Base-by-base conservation (phyloP, 2,888 invertebrate genomes). In the Proisotoma minuta region DNA sequence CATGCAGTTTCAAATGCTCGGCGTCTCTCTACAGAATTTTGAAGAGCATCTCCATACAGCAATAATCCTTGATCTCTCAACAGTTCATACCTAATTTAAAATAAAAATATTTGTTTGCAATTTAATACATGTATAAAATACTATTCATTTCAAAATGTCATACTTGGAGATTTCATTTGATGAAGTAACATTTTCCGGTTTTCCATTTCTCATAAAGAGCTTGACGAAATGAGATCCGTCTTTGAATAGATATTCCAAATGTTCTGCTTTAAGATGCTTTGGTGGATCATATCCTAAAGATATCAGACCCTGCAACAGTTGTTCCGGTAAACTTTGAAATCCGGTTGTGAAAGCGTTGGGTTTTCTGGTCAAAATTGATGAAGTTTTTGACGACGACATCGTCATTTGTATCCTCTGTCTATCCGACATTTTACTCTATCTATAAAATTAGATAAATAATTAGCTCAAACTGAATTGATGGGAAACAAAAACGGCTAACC, bases 161-260 rank as follows among this genome's bases (percentile, higher is more conserved):
- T 34, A 12, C 8, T 34, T 34, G 12, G 34, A 10, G 34, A 34
- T n/a, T n/a, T n/a, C n/a, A n/a, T n/a, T n/a, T n/a, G n/a, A n/a
- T n/a, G n/a, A n/a, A n/a, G n/a, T 62, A n/a, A 62, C 57, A 50
- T 68, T 62, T 1, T 57, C 50, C 0, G 63, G 34, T 27, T 67
- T 67, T 20, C 64, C 23, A 2, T 52, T 63, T 23, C 23, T 39
- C 66, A 68, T 70, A 39, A 70, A 49, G 12, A 56, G 57, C 15
- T 57, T 60, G 1, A 56, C 51, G 26, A 67, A 26, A 2, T n/a
- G 48, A 2, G 59, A 49, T 26, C 64, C 64, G 63, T 68, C 62
- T 40, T 68, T 63, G 27, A 70, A 70, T 1, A 68, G 54, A 28
- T 68, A 68, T 12, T 67, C 67, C 22, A 59, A 65, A 50, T 70